Base-by-base conservation (phyloP, 1,140 invertebrate species). In the Drosophila nikananu region DNA sequence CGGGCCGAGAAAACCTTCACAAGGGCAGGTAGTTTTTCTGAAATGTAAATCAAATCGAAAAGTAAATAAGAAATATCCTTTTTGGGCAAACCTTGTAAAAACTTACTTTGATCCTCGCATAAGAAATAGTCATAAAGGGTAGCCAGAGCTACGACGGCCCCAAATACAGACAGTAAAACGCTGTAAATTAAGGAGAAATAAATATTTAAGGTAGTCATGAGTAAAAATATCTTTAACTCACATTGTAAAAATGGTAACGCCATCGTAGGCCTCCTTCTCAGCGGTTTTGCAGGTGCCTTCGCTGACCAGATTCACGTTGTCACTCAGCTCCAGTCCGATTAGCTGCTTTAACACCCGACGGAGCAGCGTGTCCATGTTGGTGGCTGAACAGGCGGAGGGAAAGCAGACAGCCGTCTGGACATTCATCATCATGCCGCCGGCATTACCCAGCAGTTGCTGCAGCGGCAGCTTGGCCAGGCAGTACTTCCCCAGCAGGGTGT, bases 121-220 rank as follows among this genome's bases (percentile, higher is more conserved):
- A 86, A 1, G 21, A 84, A 78, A 27, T 86, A 84, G 44, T 84
- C 82, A 2, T 67, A 86, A 10, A 86, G 37, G 2, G 82, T 84
- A 1, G 78, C 44, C 7, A 84, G 15, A 0, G n/a, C 35, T 7
- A 71, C 51, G 6, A 21, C 12, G 9, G 17, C 73, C 2, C 19
- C 57, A 41, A 86, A 39, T 0, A 84, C 10, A 10, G 82, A 81
- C 2, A 84, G 35, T 9, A 84, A 15, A 19, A 63, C 57, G 39
- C 82, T 84, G 44, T 19, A 10, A 37, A 12, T 17, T 10, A 35
- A 19, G 3, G 0, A 15, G n/a, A 1, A 8, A 39, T 39, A n/a
- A 4, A 55, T 39, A 25, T 55, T 41, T 30, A 46, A 7, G 0
- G 0, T 3, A 41, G 21, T 21, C 1, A 17, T 5, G 3, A 1